phyloP scores from a whole-genome alignment of 2,888 invertebrate genomes.

The Lypha dubia region DNA sequence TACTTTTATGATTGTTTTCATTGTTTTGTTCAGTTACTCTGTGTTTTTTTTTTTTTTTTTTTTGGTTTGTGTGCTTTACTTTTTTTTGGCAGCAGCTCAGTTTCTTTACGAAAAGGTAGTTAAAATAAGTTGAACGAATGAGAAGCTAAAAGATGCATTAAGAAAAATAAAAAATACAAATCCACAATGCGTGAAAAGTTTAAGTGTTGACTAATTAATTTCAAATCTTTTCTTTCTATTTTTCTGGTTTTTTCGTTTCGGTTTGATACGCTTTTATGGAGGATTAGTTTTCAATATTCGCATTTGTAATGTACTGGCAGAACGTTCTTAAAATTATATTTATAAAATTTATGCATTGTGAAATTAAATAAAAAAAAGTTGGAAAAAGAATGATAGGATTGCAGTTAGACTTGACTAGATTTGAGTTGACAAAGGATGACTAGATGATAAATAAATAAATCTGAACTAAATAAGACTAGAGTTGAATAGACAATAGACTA shows the following conservation, averaged over 20 bases:
- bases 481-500: not conserved
- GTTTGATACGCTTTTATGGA: not conserved
- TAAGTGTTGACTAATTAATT: slow-evolving; percentile 71
- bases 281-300: not conserved
- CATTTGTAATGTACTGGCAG: not conserved
- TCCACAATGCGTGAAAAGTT: slow-evolving; percentile 66
- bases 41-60: slow-evolving; percentile 27
- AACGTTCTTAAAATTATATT: not conserved
- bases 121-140: slow-evolving; percentile 43
- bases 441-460: no score
- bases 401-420: no score
- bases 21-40: no score
- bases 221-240: slow-evolving; percentile 34
- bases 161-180: slow-evolving; percentile 55
- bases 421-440: no score
- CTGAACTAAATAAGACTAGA: no score
- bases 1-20: slow-evolving; percentile 55
- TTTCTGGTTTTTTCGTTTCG: slow-evolving; percentile 7
- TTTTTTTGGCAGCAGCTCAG: slow-evolving; percentile 14
- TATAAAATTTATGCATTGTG: not conserved
- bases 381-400: not conserved
- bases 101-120: slow-evolving; percentile 40
- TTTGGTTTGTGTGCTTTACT: slow-evolving; percentile 16
- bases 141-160: slow-evolving; percentile 48
- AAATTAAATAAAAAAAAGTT: no score